Evolutionary conservation across 2,888 invertebrate species (phyloP).

Genomic region (Plebejus argus): DNA sequence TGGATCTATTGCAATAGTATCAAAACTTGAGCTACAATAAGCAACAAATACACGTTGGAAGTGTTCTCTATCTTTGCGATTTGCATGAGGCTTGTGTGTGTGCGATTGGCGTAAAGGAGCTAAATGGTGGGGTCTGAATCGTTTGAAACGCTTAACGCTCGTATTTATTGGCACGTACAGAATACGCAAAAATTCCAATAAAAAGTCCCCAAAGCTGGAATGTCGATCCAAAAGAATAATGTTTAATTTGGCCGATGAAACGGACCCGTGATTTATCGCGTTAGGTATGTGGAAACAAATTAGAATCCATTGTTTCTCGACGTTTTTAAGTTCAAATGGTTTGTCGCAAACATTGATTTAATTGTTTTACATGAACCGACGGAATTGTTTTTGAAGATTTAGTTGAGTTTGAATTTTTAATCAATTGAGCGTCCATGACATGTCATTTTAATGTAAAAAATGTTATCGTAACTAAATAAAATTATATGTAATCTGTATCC

Average conservation of each 20-base stretch:
- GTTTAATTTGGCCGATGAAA: conserved; percentile 73
- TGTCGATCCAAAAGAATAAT: conserved; percentile 74
- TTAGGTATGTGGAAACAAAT: conserved; percentile 40
- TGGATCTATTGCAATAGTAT: conserved; percentile 45
- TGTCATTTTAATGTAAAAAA: no score
- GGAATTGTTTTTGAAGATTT: neutral
- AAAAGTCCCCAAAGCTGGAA: conserved; percentile 64
- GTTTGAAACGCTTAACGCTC: conserved; percentile 59
- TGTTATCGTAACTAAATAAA: no score
- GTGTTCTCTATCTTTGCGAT: conserved; percentile 72
- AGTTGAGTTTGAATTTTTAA: neutral
- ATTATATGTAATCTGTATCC: no score
- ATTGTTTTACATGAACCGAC: neutral
- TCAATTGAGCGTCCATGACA: neutral
- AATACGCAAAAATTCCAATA: conserved; percentile 79
- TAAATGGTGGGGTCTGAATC: conserved; percentile 71
- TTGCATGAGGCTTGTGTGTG: conserved; percentile 64
- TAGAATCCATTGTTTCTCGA: conserved; percentile 38
- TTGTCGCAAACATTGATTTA: conserved; percentile 17
- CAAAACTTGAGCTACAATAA: conserved; percentile 53
- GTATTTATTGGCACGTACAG: conserved; percentile 79
- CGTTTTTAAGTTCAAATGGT: conserved; percentile 33
- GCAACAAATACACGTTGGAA: conserved; percentile 75
- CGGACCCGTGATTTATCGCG: conserved; percentile 62
- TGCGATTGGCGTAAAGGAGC: conserved; percentile 70